Conservation (phyloP, 2,113 vertebrate species). For the Hirundichthys speculiger region DNA sequence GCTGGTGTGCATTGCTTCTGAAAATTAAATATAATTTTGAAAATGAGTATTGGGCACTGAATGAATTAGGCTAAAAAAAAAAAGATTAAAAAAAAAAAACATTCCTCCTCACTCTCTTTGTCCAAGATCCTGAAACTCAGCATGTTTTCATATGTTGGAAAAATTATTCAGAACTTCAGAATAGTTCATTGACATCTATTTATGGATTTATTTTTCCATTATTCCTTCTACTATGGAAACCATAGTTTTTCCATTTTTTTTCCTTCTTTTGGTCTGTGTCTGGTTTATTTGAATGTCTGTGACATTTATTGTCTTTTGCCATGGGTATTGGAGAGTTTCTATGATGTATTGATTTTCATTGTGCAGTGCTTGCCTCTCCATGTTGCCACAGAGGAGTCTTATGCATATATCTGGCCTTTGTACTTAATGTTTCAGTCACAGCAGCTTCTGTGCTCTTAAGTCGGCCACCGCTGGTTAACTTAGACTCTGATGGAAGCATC, state of each 20-base stretch:
- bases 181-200: no score
- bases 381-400: constrained; percentile 12
- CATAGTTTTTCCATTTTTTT: constrained; percentile 2
- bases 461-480: constrained; percentile 19
- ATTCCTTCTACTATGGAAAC: neutral
- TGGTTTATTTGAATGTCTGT: constrained; percentile 4
- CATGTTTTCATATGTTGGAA: constrained; percentile 41
- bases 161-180: constrained; percentile 21
- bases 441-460: constrained; percentile 43
- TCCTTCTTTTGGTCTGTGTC: constrained; percentile 1
- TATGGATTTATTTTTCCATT: no score
- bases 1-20: constrained; percentile 48
- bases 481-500: constrained; percentile 51
- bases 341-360: constrained; percentile 43
- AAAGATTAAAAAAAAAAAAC: no score
- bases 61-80: no score
- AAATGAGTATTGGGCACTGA: constrained; percentile 25
- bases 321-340: constrained; percentile 30
- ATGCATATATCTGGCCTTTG: constrained; percentile 26
- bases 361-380: constrained; percentile 8
- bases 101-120: no score
- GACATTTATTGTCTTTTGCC: neutral
- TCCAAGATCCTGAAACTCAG: constrained; percentile 1
- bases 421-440: constrained; percentile 32
- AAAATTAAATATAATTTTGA: constrained; percentile 48